Base-by-base conservation (phyloP, 1,140 invertebrate species). In the Saccostrea cuccullata region DNA sequence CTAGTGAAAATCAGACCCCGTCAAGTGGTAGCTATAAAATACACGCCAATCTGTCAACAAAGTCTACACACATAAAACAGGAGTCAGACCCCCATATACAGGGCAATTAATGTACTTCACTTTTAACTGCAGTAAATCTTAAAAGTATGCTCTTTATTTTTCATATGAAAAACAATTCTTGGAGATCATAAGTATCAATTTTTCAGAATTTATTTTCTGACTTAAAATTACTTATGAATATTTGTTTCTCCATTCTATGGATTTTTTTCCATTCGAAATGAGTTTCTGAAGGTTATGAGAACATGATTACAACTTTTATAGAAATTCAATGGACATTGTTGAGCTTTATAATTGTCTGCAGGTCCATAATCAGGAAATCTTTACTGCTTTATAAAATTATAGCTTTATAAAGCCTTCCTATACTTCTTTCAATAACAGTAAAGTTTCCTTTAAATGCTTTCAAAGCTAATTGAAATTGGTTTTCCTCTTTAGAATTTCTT, bases 391-490 rank as follows among this genome's bases (percentile, higher is more conserved):
- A 47, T 47, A 47, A 47, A 47, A 47, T 47, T 6, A 47, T 47
- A 9, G 47, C 47, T 47, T 47, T 47, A 47, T 77, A 36, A 77
- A 77, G 70, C 70, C 11, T 30, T 77, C 26, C 26, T 36, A 17
- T 77, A 77, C 26, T 77, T 36, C 70, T 15, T 20, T n/a, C 20
- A n/a, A 5, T 67, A n/a, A 11, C 60, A 26, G 26, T 30, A 13
- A 26, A 73, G 3, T 26, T 73, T 73, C 30, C 26, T 30, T 77
- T 77, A 15, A 77, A 13, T 30, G 26, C 36, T 77, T 26, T 77
- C 70, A 77, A 77, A 30, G 13, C 30, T 36, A 77, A 77, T 77
- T 36, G 70, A 77, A 77, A 77, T 77, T 77, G 70, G 70, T 77
- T 40, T 26, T 30, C 70, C 5, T 13, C 30, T 26, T 26, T 77